A percentile compares a stretch with the other conserved stretches of the same genome.
These are phyloP conservation scores for Clarias magur DNA, from an alignment of 2,113 vertebrate genomes.

Conservation along the genomic window DNA sequence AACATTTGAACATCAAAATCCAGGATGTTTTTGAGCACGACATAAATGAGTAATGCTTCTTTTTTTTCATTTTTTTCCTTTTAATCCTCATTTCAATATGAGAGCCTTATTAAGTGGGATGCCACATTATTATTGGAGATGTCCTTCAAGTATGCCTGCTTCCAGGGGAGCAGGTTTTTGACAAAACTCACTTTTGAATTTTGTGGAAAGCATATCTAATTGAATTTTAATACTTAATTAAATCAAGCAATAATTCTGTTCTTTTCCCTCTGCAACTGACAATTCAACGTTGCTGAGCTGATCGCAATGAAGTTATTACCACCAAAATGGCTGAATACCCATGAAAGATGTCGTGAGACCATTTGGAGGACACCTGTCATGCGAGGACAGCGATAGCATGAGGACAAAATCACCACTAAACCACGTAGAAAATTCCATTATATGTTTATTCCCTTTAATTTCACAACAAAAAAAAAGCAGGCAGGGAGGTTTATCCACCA, in stretches of 20 bases:
- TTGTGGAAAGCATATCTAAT: conserved; percentile 76
- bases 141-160: conserved; percentile 62
- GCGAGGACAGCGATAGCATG: neutral
- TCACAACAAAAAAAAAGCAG: neutral
- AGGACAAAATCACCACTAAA: conserved; percentile 11
- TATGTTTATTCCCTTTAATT: conserved; percentile 8
- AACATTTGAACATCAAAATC: conserved; percentile 5
- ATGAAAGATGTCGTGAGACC: neutral
- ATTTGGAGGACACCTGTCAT: neutral
- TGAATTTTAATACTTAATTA: conserved; percentile 83
- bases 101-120: conserved; percentile 65
- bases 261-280: conserved; percentile 74
- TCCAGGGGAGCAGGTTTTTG: conserved; percentile 70
- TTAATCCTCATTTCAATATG: conserved; percentile 31
- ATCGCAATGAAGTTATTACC: conserved; percentile 80
- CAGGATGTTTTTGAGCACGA: conserved; percentile 34
- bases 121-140: conserved; percentile 54
- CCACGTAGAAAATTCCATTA: neutral
- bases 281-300: conserved; percentile 75
- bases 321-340: conserved; percentile 60
- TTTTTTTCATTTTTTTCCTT: conserved; percentile 3
- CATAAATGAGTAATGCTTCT: conserved; percentile 24
- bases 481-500: conserved; percentile 37
- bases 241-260: conserved; percentile 79
- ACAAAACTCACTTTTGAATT: conserved; percentile 72